These are phyloP conservation scores for Caprella mutica DNA, from an alignment of 2,888 invertebrate genomes.

Conservation along the genomic window DNA sequence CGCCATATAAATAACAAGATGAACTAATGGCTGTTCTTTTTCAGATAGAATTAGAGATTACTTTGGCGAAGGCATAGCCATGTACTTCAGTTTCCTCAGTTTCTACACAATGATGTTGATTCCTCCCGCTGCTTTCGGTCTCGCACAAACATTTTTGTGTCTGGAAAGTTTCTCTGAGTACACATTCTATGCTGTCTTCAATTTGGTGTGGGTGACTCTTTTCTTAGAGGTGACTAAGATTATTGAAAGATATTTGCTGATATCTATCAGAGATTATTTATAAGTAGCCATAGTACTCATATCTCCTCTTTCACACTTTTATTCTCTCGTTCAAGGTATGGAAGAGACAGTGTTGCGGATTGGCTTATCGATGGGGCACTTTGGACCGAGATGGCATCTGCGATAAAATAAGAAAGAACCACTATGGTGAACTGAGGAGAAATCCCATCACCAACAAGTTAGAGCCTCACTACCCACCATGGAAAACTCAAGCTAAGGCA, in stretches of 20 bases:
- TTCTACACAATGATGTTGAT: slow-evolving; percentile 57
- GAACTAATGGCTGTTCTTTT: slow-evolving; percentile 36
- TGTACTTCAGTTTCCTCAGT: slow-evolving; percentile 63
- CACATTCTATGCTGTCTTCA: slow-evolving; percentile 56
- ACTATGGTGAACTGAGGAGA: slow-evolving; percentile 51
- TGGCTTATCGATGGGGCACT: slow-evolving; percentile 65
- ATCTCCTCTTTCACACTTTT: not conserved
- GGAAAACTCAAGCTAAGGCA: slow-evolving; percentile 52
- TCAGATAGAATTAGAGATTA: slow-evolving; percentile 57
- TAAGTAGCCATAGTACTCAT: too few species aligned
- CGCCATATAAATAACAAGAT: not conserved
- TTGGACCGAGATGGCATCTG: slow-evolving; percentile 52
- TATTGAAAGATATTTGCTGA: too few species aligned
- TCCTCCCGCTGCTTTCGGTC: slow-evolving; percentile 54
- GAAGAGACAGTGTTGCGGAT: slow-evolving; percentile 58
- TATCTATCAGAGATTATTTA: too few species aligned
- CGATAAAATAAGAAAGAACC: slow-evolving; percentile 54
- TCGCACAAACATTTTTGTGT: slow-evolving; percentile 50
- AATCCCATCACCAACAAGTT: slow-evolving; percentile 58
- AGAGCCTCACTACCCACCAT: slow-evolving; percentile 56
- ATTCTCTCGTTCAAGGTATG: slow-evolving; percentile 46
- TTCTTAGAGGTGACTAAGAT: slow-evolving; percentile 53
- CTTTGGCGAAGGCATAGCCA: slow-evolving; percentile 60
- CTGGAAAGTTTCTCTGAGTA: slow-evolving; percentile 47
- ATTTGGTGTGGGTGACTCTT: slow-evolving; percentile 64